These are phyloP conservation scores for Ennomos fuscantarius DNA, from an alignment of 2,888 invertebrate species.

Conservation along the genomic window DNA sequence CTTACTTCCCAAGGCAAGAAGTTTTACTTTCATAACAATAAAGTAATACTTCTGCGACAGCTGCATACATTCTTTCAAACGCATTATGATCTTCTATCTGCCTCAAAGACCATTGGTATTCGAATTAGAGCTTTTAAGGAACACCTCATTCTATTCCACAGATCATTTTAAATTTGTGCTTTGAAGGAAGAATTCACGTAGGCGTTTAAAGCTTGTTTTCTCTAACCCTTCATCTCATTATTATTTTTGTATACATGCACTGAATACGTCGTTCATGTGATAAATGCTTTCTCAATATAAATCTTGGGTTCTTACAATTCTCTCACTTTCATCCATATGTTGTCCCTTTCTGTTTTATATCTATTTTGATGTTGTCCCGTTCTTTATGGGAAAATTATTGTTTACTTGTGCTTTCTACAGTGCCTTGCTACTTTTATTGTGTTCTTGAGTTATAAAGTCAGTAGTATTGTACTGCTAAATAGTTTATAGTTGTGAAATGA, in stretches of 20 bases:
- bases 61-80: too few species aligned
- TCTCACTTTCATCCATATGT: too few species aligned
- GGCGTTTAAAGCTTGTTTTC: constrained; percentile 70
- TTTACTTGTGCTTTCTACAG: constrained; percentile 52
- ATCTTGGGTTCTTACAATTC: constrained; percentile 50
- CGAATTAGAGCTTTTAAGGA: too few species aligned
- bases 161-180: constrained; percentile 22
- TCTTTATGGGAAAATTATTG: constrained; percentile 60
- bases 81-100: too few species aligned
- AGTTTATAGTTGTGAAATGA: constrained; percentile 40
- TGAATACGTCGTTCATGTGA: constrained; percentile 63
- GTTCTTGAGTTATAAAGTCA: constrained; percentile 34
- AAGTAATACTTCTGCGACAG: too few species aligned
- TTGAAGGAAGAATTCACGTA: constrained; percentile 61
- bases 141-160: constrained; percentile 8
- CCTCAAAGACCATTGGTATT: too few species aligned
- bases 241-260: constrained; percentile 73
- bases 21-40: too few species aligned
- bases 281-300: constrained; percentile 72
- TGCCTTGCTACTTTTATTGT: constrained; percentile 21
- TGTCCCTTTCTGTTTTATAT: too few species aligned
- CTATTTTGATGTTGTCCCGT: too few species aligned
- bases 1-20: too few species aligned
- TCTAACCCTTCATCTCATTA: constrained; percentile 77
- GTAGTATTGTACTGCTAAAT: constrained; percentile 42